Evolutionary conservation across 2,113 vertebrate species (phyloP).

Genomic region (Canis aureus): DNA sequence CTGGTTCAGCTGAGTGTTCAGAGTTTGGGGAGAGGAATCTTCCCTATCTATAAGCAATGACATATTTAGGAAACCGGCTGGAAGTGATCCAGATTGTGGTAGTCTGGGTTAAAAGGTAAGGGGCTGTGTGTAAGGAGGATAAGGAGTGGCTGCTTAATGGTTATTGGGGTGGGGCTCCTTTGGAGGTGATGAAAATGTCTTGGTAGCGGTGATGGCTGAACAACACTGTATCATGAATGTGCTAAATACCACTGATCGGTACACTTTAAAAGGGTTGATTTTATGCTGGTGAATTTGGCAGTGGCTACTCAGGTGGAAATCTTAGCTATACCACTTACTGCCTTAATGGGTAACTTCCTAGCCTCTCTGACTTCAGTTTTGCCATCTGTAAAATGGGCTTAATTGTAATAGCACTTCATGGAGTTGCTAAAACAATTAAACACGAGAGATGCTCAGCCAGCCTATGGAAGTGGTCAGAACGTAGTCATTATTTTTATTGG

Average conservation of each 20-base stretch:
- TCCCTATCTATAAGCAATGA: neutral
- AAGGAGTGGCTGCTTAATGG: neutral
- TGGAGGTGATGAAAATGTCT: neutral
- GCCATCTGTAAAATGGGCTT: neutral
- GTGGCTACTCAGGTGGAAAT: neutral
- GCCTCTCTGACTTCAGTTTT: neutral
- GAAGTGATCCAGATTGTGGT: neutral
- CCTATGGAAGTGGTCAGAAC: neutral
- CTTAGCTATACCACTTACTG: neutral
- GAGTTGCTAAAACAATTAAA: neutral
- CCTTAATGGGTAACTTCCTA: neutral
- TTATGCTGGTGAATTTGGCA: neutral
- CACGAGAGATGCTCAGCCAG: neutral
- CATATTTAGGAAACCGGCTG: neutral
- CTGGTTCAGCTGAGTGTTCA: neutral
- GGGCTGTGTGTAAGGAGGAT: fast-evolving
- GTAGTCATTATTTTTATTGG: neutral
- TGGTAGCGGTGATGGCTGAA: neutral
- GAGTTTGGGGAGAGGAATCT: neutral
- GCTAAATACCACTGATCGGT: neutral
- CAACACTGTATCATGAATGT: neutral
- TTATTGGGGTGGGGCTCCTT: neutral
- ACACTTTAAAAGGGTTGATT: neutral
- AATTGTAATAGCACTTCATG: neutral
- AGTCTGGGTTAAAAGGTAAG: neutral